These are phyloP conservation scores for Ctenosaura bakeri DNA, from an alignment of 2,797 vertebrate species.

Conservation along the genomic window DNA sequence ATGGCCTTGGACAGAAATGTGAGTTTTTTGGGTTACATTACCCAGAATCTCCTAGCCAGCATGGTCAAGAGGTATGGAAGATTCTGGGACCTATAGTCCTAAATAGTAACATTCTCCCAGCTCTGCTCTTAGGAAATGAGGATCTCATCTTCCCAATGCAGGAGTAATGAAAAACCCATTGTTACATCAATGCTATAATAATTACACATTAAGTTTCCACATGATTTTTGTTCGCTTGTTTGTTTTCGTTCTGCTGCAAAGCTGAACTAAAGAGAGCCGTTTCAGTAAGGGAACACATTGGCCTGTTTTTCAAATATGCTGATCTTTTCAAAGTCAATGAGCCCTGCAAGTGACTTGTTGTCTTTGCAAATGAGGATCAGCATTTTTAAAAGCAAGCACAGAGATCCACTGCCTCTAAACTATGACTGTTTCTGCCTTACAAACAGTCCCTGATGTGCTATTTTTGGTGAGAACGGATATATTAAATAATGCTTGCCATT, in stretches of 20 bases:
- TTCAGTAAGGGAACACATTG: not conserved
- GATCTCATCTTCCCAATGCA: rapidly evolving
- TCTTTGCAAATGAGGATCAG: not conserved
- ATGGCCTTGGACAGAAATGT: too few relatives aligned
- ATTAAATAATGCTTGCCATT: rapidly evolving
- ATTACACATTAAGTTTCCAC: not conserved
- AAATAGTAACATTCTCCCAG: too few relatives aligned
- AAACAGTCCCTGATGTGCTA: not conserved
- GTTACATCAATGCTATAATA: not conserved
- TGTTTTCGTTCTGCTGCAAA: not conserved
- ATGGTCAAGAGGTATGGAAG: not conserved
- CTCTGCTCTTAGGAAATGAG: slow-evolving; percentile 44
- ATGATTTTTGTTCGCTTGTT: rapidly evolving
- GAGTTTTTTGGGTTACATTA: too few relatives aligned
- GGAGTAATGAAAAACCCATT: rapidly evolving
- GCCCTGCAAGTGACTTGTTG: not conserved
- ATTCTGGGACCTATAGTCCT: not conserved
- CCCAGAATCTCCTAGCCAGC: too few relatives aligned
- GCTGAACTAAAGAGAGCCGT: not conserved
- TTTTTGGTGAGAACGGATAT: not conserved
- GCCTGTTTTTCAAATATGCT: not conserved
- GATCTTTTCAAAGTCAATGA: not conserved
- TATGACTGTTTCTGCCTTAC: not conserved
- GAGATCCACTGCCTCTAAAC: not conserved
- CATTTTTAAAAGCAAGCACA: not conserved